phyloP scores from a whole-genome alignment of 2,888 invertebrate species.

The Cartodere bifasciata region DNA sequence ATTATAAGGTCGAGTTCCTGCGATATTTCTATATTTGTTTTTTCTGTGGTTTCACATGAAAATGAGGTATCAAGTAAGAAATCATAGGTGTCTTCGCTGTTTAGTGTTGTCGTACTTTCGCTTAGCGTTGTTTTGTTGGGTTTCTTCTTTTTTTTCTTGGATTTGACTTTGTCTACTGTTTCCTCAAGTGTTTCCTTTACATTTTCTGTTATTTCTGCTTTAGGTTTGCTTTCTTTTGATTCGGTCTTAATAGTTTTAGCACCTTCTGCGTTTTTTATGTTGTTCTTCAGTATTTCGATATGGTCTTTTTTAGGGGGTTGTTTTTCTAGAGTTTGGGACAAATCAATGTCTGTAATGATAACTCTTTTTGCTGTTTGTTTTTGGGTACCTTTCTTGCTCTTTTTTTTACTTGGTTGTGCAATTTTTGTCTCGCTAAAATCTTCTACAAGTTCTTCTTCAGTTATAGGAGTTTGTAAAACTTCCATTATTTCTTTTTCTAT shows the following conservation, averaged over 20 bases:
- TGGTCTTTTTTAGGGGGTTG: too few species aligned
- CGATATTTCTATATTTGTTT: constrained; percentile 32
- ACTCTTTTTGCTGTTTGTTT: constrained; percentile 22
- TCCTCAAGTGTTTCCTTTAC: constrained; percentile 9
- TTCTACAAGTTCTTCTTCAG: constrained; percentile 12
- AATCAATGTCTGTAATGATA: constrained; percentile 28
- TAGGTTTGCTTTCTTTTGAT: too few species aligned
- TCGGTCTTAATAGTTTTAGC: too few species aligned
- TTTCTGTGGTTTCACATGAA: constrained; percentile 20
- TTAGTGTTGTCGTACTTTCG: constrained; percentile 19
- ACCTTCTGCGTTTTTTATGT: neutral
- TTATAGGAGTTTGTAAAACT: too few species aligned
- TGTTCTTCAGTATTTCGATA: too few species aligned
- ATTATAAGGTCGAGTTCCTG: constrained; percentile 33
- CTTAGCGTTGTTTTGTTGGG: constrained; percentile 15
- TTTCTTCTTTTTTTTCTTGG: constrained; percentile 22
- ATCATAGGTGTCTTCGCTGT: constrained; percentile 26
- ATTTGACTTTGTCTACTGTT: constrained; percentile 6
- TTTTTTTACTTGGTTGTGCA: constrained; percentile 19
- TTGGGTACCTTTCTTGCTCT: constrained; percentile 21
- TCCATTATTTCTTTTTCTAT: too few species aligned
- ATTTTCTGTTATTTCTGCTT: constrained; percentile 8
- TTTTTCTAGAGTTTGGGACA: too few species aligned
- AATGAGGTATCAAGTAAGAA: constrained; percentile 23
- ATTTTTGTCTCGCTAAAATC: constrained; percentile 4